Evolutionary conservation across 2,113 vertebrate species (phyloP), one percentile per base, ranked within the genome.

Genomic region (Falcunculus frontatus): DNA sequence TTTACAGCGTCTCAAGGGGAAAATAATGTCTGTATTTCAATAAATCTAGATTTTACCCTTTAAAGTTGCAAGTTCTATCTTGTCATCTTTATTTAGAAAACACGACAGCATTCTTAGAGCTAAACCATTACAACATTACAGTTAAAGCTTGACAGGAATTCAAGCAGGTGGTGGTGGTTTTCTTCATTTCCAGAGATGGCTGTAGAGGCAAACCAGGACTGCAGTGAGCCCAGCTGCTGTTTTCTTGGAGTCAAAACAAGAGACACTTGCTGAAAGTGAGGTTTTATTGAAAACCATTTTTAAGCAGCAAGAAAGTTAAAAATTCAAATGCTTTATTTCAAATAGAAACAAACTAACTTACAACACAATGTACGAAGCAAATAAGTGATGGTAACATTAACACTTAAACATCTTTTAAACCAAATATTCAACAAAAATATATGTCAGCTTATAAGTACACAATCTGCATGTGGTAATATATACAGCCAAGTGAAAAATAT

Each of bases 221-320:
- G 29, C 1, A 4, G 27, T 18, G 60, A 62, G 26, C 13, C 32
- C 3, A 0, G 7, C 22, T 20, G 44, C 62, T 68, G 11, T 42
- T 81, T 76, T 85, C 44, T 32, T 41, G 32, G 7, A 87, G 53
- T 42, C 46, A 83, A 67, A 79, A 85, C 74, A 74, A 60, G 79
- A 82, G 17, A 27, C 83, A 68, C 50, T 75, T 55, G 16, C 26
- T 93, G 86, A 97, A 97, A 92, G 26, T 85, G 69, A 95, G 90
- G 65, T 97, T 98, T 98, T 98, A 98, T 98, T 98, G 94, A 95
- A 98, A 98, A 97, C 53, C 65, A 78, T 87, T 95, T 68, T 92
- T 77, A 67, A 90, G 81, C 88, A 85, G 89, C 96, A 96, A 97
- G 89, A 95, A 69, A 95, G 84, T 94, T 94, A 95, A 97, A 97